A percentile compares a stretch with the other conserved stretches of the same genome.
Conservation (phyloP, 2,797 vertebrate genomes). For the Typhlichthys subterraneus region DNA sequence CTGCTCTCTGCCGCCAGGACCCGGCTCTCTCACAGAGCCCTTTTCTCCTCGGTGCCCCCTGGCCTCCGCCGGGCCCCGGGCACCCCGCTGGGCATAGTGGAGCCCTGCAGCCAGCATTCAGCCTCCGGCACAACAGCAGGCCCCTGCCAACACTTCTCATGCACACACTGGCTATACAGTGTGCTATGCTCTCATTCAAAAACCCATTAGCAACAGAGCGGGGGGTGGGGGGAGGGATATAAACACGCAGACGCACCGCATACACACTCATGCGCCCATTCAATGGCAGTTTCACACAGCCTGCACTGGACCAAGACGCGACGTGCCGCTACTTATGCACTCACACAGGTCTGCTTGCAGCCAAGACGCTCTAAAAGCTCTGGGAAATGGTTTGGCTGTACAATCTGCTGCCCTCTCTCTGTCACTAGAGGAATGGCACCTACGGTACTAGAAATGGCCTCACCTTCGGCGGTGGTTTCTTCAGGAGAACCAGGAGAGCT, state of each 20-base stretch:
- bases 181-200: constrained; percentile 68
- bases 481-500: constrained; percentile 91
- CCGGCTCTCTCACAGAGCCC: constrained; percentile 89
- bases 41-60: constrained; percentile 81
- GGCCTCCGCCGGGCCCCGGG: constrained; percentile 74
- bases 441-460: constrained; percentile 21
- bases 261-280: constrained; percentile 23
- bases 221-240: constrained; percentile 11
- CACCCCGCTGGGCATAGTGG: constrained; percentile 89
- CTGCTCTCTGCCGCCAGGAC: constrained; percentile 83
- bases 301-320: constrained; percentile 58
- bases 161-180: constrained; percentile 72
- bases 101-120: constrained; percentile 76
- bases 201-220: constrained; percentile 61
- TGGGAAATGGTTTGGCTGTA: constrained; percentile 26
- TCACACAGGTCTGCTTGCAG: constrained; percentile 32
- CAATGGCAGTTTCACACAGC: constrained; percentile 45
- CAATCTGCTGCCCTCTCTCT: constrained; percentile 78
- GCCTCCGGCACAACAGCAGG: constrained; percentile 36
- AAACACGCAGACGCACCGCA: constrained; percentile 9
- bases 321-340: constrained; percentile 48
- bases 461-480: constrained; percentile 94
- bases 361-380: constrained; percentile 47
- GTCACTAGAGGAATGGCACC: constrained; percentile 44
- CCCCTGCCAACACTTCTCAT: constrained; percentile 72